A percentile compares a stretch with the other conserved stretches of the same genome.
Evolutionary conservation across 2,113 vertebrate species (phyloP).

Genomic region (Lepus americanus): DNA sequence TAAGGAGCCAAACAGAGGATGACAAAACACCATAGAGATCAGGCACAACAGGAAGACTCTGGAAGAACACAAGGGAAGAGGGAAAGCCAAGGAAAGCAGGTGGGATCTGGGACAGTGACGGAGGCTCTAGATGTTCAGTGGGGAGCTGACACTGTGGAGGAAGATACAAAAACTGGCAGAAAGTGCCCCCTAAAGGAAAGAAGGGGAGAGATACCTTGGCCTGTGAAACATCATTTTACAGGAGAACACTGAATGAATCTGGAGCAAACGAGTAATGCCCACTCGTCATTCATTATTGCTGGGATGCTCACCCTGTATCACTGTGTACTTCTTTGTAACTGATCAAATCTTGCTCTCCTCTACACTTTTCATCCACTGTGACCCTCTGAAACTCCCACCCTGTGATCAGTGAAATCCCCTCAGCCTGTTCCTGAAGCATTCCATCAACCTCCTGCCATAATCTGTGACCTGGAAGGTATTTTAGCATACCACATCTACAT

Average conservation of each 20-base stretch:
- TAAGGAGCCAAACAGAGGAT: not conserved
- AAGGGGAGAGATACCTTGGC: not conserved
- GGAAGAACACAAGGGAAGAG: not conserved
- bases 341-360: not conserved
- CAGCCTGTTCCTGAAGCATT: not conserved
- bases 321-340: not conserved
- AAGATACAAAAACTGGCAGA: not conserved
- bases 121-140: not conserved
- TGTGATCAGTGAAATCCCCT: slow-evolving; percentile 16
- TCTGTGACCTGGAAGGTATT: not conserved
- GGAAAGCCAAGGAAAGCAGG: not conserved
- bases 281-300: not conserved
- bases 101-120: not conserved
- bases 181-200: not conserved
- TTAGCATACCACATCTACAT: not conserved
- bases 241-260: not conserved
- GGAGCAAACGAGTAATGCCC: not conserved
- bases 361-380: not conserved
- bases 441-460: slow-evolving; percentile 2
- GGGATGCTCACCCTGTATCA: not conserved
- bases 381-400: not conserved
- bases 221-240: not conserved
- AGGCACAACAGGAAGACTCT: not conserved
- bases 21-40: not conserved
- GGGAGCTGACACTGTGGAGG: slow-evolving; percentile 1